phyloP scores from a whole-genome alignment of 37 sponge, comb jelly and placozoan species.

The Tethya wilhelma region DNA sequence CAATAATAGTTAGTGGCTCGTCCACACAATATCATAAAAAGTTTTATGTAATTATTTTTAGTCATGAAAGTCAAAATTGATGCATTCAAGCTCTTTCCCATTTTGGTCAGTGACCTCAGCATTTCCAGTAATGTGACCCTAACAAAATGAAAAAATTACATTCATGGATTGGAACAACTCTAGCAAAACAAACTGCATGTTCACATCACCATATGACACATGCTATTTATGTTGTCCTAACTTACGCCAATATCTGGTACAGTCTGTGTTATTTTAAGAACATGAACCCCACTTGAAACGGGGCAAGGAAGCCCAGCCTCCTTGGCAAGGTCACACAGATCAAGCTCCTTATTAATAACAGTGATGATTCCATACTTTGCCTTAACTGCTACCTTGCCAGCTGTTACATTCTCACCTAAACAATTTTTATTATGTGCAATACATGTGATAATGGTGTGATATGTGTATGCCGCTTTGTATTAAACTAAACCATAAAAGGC shows the following conservation, averaged over 20 bases:
- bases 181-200: not conserved
- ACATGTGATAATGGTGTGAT: too few species aligned
- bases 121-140: slow-evolving; percentile 41
- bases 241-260: not conserved
- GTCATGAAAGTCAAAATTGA: slow-evolving; percentile 27
- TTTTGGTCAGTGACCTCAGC: slow-evolving; percentile 32
- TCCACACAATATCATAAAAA: too few species aligned
- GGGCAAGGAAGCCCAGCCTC: slow-evolving; percentile 27
- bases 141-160: not conserved
- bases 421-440: too few species aligned
- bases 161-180: too few species aligned
- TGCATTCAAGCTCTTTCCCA: slow-evolving; percentile 40
- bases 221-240: too few species aligned
- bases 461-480: too few species aligned
- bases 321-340: slow-evolving; percentile 17
- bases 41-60: not conserved
- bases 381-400: slow-evolving; percentile 18
- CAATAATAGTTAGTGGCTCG: too few species aligned
- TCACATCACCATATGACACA: not conserved
- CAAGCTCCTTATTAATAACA: not conserved
- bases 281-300: not conserved
- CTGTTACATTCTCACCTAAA: slow-evolving; percentile 48
- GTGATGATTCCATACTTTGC: slow-evolving; percentile 27
- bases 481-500: too few species aligned
- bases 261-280: not conserved